Percentiles rank a stretch among this genome's conserved stretches.
Evolutionary conservation across 37 sponge, comb jelly and placozoan genomes (phyloP).

Genomic region (Diacarnus erythraeanus): DNA sequence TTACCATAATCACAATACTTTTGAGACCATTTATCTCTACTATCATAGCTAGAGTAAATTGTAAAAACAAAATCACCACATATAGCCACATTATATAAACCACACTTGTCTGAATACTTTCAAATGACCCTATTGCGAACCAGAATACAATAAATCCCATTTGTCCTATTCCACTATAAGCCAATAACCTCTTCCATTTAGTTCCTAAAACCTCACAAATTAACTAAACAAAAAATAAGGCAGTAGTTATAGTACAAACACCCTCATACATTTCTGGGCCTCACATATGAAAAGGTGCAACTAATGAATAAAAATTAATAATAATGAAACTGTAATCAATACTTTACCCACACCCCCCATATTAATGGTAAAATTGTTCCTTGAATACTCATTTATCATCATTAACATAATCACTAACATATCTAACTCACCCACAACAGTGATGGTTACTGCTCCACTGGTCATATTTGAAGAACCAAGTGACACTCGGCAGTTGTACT

Average conservation of each 20-base stretch:
- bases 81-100: conserved; percentile 74
- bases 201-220: conserved; percentile 64
- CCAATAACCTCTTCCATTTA: conserved; percentile 69
- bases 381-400: conserved; percentile 61
- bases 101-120: conserved; percentile 64
- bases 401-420: too few relatives aligned
- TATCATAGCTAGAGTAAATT: conserved; percentile 38
- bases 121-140: conserved; percentile 65
- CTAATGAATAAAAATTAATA: conserved; percentile 68
- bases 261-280: conserved; percentile 81
- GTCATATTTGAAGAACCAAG: too few relatives aligned
- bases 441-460: too few relatives aligned
- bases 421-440: too few relatives aligned
- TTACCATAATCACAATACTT: too few relatives aligned
- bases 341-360: conserved; percentile 33
- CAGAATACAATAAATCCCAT: conserved; percentile 80
- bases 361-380: conserved; percentile 32
- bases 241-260: conserved; percentile 47
- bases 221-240: conserved; percentile 64
- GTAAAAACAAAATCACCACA: conserved; percentile 64
- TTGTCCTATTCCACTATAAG: conserved; percentile 81
- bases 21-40: conserved; percentile 60
- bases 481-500: too few relatives aligned
- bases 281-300: conserved; percentile 79
- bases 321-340: conserved; percentile 64